Evolutionary conservation across 2,888 invertebrate species (phyloP).

Genomic region (Phorcus lineatus): DNA sequence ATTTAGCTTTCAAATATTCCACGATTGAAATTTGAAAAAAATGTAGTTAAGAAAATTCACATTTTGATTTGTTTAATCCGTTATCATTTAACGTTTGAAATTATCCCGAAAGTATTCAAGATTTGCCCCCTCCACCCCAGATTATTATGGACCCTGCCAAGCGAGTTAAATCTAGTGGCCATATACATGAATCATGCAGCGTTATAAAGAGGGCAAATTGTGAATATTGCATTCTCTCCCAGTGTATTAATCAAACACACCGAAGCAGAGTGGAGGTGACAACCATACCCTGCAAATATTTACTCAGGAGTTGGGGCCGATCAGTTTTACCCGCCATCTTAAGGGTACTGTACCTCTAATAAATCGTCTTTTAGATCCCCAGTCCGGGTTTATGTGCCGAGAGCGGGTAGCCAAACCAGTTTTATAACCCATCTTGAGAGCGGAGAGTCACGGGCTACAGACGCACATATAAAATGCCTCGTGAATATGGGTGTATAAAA

Average conservation of each 20-base stretch:
- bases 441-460: no score
- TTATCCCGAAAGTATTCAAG: no score
- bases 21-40: no score
- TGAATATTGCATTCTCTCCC: not conserved
- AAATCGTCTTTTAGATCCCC: not conserved
- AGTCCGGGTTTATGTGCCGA: not conserved
- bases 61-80: no score
- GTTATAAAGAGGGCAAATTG: not conserved
- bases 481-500: not conserved
- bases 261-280: not conserved
- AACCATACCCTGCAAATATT: constrained; percentile 17
- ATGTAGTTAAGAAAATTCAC: no score
- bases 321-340: constrained; percentile 5
- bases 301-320: not conserved
- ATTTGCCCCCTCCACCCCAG: no score
- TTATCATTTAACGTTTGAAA: no score
- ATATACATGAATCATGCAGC: not conserved
- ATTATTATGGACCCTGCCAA: no score
- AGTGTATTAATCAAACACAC: constrained; percentile 21
- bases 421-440: not conserved
- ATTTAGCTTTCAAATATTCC: no score
- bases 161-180: no score
- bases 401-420: constrained; percentile 6
- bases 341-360: constrained; percentile 2
- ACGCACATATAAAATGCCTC: no score